Conservation (phyloP, 2,888 invertebrate genomes). For the Spisula solida region DNA sequence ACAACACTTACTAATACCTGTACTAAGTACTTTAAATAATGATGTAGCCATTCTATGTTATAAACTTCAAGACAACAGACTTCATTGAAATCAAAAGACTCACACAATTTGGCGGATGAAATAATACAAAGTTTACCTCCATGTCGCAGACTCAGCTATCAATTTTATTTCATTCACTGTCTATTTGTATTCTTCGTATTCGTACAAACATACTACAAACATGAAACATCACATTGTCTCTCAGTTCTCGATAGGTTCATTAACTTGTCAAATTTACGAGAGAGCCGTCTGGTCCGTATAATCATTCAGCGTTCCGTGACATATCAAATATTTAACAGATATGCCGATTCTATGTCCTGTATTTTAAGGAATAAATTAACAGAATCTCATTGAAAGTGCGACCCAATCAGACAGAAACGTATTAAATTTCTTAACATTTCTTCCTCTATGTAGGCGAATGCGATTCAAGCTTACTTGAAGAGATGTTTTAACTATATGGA, state of each 20-base stretch:
- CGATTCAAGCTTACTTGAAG: too few species aligned
- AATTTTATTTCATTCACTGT: slow-evolving; percentile 7
- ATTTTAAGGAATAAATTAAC: neutral
- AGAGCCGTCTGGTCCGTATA: neutral
- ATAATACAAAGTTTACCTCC: too few species aligned
- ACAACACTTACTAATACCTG: too few species aligned
- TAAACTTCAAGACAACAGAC: too few species aligned
- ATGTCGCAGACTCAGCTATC: neutral
- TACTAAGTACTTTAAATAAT: too few species aligned
- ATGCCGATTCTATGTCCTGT: neutral
- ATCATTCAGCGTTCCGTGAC: neutral
- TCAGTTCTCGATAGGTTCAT: slow-evolving; percentile 7
- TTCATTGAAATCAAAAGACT: too few species aligned
- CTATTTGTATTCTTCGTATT: neutral
- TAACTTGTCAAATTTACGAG: slow-evolving; percentile 10
- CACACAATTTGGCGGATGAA: too few species aligned
- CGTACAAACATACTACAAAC: neutral
- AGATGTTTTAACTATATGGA: too few species aligned
- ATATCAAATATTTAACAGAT: neutral
- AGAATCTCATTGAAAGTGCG: neutral
- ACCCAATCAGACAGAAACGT: neutral
- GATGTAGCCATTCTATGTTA: too few species aligned
- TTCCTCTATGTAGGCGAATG: too few species aligned
- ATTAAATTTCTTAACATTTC: too few species aligned
- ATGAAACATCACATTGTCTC: slow-evolving; percentile 7